Evolutionary conservation across 1,140 invertebrate genomes (phyloP).

Genomic region (Drosophila micromelanica): DNA sequence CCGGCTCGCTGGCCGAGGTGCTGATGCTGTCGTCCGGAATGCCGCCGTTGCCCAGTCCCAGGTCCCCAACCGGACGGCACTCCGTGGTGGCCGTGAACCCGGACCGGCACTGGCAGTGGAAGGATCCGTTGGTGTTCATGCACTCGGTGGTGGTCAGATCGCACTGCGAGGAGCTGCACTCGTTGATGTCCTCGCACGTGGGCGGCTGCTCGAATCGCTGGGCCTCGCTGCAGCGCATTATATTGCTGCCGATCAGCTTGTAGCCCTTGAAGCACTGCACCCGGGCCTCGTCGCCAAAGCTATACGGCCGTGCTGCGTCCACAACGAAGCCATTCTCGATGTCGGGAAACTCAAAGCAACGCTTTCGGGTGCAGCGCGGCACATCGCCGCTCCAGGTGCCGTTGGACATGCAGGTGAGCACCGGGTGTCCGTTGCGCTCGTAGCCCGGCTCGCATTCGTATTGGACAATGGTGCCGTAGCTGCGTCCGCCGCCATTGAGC

Average conservation of each 20-base stretch:
- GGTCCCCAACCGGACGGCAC: conserved; percentile 94
- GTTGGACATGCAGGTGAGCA: conserved; percentile 97
- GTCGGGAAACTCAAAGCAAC: conserved; percentile 92
- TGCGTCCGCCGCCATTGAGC: conserved; percentile 96
- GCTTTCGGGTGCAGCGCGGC: conserved; percentile 93
- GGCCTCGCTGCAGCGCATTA: conserved; percentile 94
- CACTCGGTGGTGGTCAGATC: conserved; percentile 96
- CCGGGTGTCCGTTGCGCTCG: conserved; percentile 93
- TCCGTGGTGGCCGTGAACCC: conserved; percentile 95
- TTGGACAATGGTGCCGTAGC: conserved; percentile 97
- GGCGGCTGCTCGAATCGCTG: conserved; percentile 94
- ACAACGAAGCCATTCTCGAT: conserved; percentile 94
- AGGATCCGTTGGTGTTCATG: conserved; percentile 95
- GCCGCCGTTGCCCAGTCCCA: conserved; percentile 94
- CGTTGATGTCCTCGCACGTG: conserved; percentile 96
- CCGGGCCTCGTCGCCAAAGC: conserved; percentile 95
- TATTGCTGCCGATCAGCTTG: conserved; percentile 92
- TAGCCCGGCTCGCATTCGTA: conserved; percentile 98
- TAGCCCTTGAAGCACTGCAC: conserved; percentile 97
- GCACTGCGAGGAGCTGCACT: conserved; percentile 95
- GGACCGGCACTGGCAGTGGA: conserved; percentile 94
- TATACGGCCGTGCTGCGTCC: conserved; percentile 90
- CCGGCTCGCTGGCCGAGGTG: conserved; percentile 92
- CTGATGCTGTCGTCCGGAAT: conserved; percentile 95
- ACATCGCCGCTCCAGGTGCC: conserved; percentile 97